Evolutionary conservation across 2,113 vertebrate species (phyloP), one percentile per base, ranked within the genome.

Genomic region (Micronycteris hirsuta): DNA sequence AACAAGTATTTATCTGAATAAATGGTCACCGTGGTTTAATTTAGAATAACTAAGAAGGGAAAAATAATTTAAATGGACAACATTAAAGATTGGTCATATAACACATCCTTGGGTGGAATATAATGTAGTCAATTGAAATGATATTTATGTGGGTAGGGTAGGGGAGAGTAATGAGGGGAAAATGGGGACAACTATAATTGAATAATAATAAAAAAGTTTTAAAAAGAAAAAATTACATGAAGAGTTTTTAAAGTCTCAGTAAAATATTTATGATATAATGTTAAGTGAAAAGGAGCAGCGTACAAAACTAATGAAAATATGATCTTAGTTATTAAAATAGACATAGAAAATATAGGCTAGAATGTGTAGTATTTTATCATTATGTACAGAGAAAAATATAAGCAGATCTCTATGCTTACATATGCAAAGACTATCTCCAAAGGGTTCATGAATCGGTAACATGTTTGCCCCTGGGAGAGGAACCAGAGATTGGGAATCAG

Each of bases 1-100:
- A 87, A 78, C 14, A 95, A 95, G 63, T 65, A 56, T 56, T 86
- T 93, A 56, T 90, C 15, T 91, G 86, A 92, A 84, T 41, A 92
- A 89, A 71, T 63, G 15, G 54, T 86, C 58, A 86, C 56, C 78
- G 47, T 2, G n/a, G 11, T 43, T 91, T 89, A 80, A 70, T 80
- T 73, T 94, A 11, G 81, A 63, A 68, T 74, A 84, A 92, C 26
- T 68, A 77, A 91, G 6, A 89, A 73, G 12, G 84, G 38, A 81
- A 91, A 80, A 92, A 56, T 49, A 95, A 81, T 28, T 43, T 91
- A 56, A 83, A 92, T 67, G 3, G 12, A 67, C 41, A 88, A 49
- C 24, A 74, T 86, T 91, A 89, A 89, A 89, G 7, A 80, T n/a
- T 78, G 36, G 19, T 80, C 78, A 70, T 90, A 36, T 41, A 28